phyloP scores from a whole-genome alignment of 2,797 vertebrate species.

The Anolis apletophallus region DNA sequence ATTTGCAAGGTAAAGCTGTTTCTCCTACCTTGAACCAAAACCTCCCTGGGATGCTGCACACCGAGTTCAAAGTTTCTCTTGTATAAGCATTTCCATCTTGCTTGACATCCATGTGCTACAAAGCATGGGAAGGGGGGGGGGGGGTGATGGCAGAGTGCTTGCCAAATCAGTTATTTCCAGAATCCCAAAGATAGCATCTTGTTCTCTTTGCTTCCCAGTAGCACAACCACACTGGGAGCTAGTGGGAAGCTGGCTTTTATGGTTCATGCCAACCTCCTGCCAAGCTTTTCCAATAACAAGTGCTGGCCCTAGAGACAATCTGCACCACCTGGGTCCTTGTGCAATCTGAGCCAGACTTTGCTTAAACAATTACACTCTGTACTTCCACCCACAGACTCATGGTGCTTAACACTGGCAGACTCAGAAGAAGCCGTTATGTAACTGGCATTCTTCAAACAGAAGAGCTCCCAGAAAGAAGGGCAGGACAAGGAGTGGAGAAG shows the following conservation, averaged over 20 bases:
- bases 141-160: not conserved
- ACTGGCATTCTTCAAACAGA: conserved; percentile 40
- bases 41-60: not conserved
- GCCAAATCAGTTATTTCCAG: not conserved
- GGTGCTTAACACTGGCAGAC: not conserved
- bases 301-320: accelerated
- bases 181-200: not conserved
- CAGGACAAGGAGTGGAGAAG: conserved; percentile 35
- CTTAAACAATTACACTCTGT: conserved; percentile 21
- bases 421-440: conserved; percentile 18
- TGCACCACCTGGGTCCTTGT: conserved; percentile 12
- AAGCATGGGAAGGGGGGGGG: not conserved
- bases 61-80: not conserved
- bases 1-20: accelerated
- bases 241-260: not conserved
- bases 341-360: conserved; percentile 20
- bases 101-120: accelerated
- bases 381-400: not conserved
- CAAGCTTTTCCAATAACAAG: not conserved
- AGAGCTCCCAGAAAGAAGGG: not conserved
- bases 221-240: not conserved
- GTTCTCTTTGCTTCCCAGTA: not conserved
- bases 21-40: not conserved
- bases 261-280: not conserved
- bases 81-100: not conserved